These are phyloP conservation scores for Poecilia gillii DNA, from an alignment of 2,797 vertebrate genomes.

Conservation along the genomic window DNA sequence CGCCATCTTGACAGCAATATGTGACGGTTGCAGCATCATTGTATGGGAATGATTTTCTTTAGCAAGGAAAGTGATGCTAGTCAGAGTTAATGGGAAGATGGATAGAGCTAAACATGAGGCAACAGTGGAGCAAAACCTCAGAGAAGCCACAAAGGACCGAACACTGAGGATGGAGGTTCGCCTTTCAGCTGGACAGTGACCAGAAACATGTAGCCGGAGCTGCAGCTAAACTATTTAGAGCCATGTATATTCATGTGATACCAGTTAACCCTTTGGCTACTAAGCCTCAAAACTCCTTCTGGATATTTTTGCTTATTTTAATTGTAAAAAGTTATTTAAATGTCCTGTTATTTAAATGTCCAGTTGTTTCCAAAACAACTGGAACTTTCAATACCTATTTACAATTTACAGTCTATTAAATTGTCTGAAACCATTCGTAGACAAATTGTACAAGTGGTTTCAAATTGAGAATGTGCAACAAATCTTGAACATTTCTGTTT, in stretches of 20 bases:
- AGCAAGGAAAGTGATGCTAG: not conserved
- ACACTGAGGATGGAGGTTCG: not conserved
- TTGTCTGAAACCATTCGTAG: not conserved
- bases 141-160: not conserved
- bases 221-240: not conserved
- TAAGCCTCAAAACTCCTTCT: too few species aligned
- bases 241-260: not conserved
- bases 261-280: too few species aligned
- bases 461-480: not conserved
- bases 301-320: too few species aligned
- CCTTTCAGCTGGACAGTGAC: not conserved
- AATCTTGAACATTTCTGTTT: not conserved
- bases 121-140: not conserved
- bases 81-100: not conserved
- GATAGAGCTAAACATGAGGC: not conserved
- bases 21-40: not conserved
- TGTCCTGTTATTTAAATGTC: too few species aligned
- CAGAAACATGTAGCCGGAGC: not conserved
- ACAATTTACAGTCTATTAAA: too few species aligned
- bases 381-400: too few species aligned
- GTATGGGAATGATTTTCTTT: not conserved
- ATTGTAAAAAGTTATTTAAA: too few species aligned
- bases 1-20: not conserved
- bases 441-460: not conserved
- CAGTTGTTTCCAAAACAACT: too few species aligned